Conservation (phyloP, 2,113 vertebrate genomes). For the Gadus chalcogrammus region DNA sequence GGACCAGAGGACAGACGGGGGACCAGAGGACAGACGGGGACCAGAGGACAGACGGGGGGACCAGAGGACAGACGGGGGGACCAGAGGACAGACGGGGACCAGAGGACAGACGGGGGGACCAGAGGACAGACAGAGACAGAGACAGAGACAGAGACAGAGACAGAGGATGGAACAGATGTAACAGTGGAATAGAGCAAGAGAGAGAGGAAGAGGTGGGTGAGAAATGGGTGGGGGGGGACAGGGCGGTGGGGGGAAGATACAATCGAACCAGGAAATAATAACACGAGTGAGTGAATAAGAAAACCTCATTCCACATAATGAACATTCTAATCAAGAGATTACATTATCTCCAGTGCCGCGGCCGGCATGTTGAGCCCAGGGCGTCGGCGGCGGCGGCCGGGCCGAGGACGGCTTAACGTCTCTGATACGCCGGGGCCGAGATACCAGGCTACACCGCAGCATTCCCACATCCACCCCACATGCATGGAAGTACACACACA, state of each 20-base stretch:
- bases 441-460: constrained; percentile 28
- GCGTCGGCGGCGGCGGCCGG: constrained; percentile 39
- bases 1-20: too few relatives aligned
- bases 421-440: constrained; percentile 32
- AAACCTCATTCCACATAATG: constrained; percentile 70
- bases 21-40: too few relatives aligned
- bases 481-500: background rate
- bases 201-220: constrained; percentile 7
- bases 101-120: too few relatives aligned
- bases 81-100: too few relatives aligned
- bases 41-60: too few relatives aligned
- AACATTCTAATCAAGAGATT: constrained; percentile 75
- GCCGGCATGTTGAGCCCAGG: constrained; percentile 42
- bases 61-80: too few relatives aligned
- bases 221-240: constrained; percentile 24
- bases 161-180: too few relatives aligned
- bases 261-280: constrained; percentile 67
- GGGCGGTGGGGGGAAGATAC: constrained; percentile 48
- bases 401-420: constrained; percentile 46
- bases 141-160: too few relatives aligned
- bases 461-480: constrained; percentile 19
- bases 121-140: too few relatives aligned
- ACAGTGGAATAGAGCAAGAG: background rate
- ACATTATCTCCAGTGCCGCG: constrained; percentile 61
- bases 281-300: constrained; percentile 68